Evolutionary conservation across 1,140 invertebrate species (phyloP).

Genomic region (Pemphigus obesinymphae): DNA sequence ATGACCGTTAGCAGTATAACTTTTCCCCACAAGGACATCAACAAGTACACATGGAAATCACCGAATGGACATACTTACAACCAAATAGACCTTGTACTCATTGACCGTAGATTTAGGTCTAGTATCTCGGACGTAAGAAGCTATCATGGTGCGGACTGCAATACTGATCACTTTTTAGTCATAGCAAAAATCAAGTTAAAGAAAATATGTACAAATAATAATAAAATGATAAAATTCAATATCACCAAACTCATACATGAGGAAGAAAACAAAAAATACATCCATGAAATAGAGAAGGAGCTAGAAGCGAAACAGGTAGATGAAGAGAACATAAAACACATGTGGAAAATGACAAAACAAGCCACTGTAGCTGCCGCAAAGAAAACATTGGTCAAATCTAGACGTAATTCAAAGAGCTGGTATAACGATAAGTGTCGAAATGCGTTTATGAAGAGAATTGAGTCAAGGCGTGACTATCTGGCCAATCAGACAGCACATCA

Average conservation of each 20-base stretch:
- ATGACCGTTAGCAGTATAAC: constrained; percentile 37
- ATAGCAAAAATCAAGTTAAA: background rate
- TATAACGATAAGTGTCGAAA: background rate
- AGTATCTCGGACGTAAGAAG: background rate
- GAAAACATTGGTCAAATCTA: background rate
- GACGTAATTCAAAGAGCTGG: background rate
- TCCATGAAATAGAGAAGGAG: background rate
- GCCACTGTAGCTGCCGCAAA: background rate
- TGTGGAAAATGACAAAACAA: background rate
- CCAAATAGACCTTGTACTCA: background rate
- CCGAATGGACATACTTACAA: background rate
- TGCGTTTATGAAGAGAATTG: background rate
- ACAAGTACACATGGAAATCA: constrained; percentile 10
- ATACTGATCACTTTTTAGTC: background rate
- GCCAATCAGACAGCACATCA: background rate
- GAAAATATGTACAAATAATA: background rate
- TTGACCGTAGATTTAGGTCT: background rate
- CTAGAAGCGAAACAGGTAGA: background rate
- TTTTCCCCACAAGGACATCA: constrained; percentile 42
- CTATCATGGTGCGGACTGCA: background rate
- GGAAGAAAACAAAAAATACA: background rate
- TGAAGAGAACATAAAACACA: background rate
- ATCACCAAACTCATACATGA: background rate
- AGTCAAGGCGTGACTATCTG: background rate
- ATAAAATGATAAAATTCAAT: background rate